phyloP scores from a whole-genome alignment of 2,113 vertebrate genomes.

The Perccottus glenii region DNA sequence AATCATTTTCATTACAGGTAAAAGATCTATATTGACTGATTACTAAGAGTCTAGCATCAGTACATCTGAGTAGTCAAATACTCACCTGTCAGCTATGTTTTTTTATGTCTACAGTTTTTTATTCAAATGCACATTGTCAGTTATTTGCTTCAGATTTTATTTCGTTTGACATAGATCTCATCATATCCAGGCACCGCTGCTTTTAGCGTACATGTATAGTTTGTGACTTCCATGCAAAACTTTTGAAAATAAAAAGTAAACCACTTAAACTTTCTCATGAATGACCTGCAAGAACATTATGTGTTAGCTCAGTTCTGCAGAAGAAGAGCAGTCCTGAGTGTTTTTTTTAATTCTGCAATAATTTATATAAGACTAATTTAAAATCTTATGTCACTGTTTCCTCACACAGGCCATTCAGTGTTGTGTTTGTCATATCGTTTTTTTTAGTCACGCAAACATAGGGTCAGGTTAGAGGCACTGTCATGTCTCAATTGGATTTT shows the following conservation, averaged over 20 bases:
- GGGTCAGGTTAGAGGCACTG: neutral
- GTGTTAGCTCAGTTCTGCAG: neutral
- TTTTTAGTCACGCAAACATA: conserved; percentile 20
- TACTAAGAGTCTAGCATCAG: too few species aligned
- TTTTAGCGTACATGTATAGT: conserved; percentile 26
- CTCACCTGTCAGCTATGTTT: neutral
- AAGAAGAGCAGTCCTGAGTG: conserved; percentile 4
- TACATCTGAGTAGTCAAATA: too few species aligned
- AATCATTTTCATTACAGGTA: too few species aligned
- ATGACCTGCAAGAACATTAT: neutral
- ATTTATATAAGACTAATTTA: too few species aligned
- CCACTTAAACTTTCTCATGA: conserved; percentile 1
- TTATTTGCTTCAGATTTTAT: conserved; percentile 4
- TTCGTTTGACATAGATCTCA: conserved; percentile 28
- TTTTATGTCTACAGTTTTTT: neutral
- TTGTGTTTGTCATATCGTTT: too few species aligned
- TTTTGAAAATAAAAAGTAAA: conserved; percentile 46
- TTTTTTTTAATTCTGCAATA: conserved; percentile 15
- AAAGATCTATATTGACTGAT: too few species aligned
- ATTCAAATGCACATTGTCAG: conserved; percentile 22
- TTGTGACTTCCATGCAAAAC: conserved; percentile 35
- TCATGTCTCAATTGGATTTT: neutral
- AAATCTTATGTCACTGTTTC: too few species aligned
- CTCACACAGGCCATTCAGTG: too few species aligned
- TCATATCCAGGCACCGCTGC: conserved; percentile 41